Conservation (phyloP, 1,140 invertebrate genomes). For the Scaptodrosophila lebanonensis region DNA sequence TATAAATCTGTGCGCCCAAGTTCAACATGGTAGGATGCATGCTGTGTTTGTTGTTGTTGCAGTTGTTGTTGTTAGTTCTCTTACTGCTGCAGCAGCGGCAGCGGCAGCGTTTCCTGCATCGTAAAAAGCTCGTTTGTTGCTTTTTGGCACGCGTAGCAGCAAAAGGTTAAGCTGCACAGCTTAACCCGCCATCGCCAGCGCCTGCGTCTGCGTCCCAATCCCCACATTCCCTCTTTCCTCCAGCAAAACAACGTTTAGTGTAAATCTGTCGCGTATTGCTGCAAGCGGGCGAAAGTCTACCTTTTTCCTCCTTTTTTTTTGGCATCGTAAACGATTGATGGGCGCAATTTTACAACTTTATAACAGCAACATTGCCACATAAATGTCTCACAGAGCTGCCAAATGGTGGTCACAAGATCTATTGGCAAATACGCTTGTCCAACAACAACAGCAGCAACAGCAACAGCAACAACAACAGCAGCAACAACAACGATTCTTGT, state of each 20-base stretch:
- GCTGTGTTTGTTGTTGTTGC: conserved; percentile 63
- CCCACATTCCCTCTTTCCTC: too few relatives aligned
- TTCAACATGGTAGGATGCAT: conserved; percentile 67
- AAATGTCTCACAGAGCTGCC: conserved; percentile 24
- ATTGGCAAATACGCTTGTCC: too few relatives aligned
- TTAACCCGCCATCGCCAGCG: conserved; percentile 42
- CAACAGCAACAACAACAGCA: too few relatives aligned
- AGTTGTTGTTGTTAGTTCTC: conserved; percentile 1
- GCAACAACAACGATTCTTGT: too few relatives aligned
- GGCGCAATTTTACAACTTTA: conserved; percentile 59
- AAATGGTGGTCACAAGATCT: conserved; percentile 22
- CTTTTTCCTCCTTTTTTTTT: conserved; percentile 15
- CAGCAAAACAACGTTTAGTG: too few relatives aligned
- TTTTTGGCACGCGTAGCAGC: conserved; percentile 64
- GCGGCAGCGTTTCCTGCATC: conserved; percentile 39
- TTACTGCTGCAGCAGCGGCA: too few relatives aligned
- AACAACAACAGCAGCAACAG: too few relatives aligned
- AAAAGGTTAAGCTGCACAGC: conserved; percentile 66
- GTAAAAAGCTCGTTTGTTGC: conserved; percentile 72
- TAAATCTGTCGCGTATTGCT: too few relatives aligned
- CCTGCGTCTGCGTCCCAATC: too few relatives aligned
- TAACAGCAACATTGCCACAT: conserved; percentile 24
- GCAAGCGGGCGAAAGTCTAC: conserved; percentile 28
- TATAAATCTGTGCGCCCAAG: conserved; percentile 72
- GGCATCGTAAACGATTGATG: conserved; percentile 60